These are phyloP conservation scores for Ailuropoda melanoleuca DNA, from an alignment of 2,113 vertebrate species.

Conservation along the genomic window DNA sequence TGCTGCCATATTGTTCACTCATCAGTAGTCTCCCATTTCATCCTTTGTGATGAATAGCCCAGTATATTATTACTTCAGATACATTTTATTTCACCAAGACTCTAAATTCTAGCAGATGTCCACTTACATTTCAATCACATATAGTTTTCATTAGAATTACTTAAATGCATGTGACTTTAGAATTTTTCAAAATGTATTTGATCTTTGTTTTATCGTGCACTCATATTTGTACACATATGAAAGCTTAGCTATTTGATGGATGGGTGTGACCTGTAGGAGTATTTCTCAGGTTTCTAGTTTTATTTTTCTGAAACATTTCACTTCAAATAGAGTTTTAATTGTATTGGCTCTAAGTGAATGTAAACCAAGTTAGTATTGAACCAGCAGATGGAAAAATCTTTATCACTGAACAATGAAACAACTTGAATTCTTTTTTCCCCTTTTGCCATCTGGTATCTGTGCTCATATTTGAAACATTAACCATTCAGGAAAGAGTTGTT, in stretches of 20 bases:
- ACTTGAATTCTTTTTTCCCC: slow-evolving; percentile 43
- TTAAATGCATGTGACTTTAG: neutral
- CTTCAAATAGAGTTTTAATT: slow-evolving; percentile 78
- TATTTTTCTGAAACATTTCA: slow-evolving; percentile 64
- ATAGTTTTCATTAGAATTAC: neutral
- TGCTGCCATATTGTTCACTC: neutral
- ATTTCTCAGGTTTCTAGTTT: neutral
- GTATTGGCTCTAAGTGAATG: slow-evolving; percentile 80
- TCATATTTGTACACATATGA: neutral
- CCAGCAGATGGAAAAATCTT: slow-evolving; percentile 82
- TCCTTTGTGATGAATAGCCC: neutral
- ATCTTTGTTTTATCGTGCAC: neutral
- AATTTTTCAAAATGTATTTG: slow-evolving; percentile 34
- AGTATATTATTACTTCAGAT: neutral
- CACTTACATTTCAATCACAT: neutral
- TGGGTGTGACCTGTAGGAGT: neutral
- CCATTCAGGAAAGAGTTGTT: slow-evolving; percentile 61
- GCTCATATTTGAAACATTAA: slow-evolving; percentile 75
- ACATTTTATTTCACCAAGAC: neutral
- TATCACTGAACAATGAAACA: slow-evolving; percentile 80
- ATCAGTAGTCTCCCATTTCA: neutral
- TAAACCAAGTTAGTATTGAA: slow-evolving; percentile 86
- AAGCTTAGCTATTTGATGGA: neutral
- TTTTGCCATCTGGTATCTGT: slow-evolving; percentile 79
- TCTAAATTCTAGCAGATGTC: slow-evolving; percentile 41